A percentile compares a stretch with the other conserved stretches of the same genome.
Evolutionary conservation across 2,113 vertebrate genomes (phyloP).

Genomic region (Mobula birostris): DNA sequence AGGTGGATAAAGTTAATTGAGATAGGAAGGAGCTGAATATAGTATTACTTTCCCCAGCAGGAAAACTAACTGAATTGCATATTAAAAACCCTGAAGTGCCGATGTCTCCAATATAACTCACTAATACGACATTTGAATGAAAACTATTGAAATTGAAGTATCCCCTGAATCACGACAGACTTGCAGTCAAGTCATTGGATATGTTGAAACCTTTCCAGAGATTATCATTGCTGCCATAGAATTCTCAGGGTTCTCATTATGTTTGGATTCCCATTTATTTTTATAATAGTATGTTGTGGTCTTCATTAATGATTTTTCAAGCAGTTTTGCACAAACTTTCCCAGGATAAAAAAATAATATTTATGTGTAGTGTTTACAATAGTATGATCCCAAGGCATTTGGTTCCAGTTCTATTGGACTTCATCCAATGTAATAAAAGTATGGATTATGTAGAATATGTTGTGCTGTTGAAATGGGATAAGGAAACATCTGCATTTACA

Average conservation of each 20-base stretch:
- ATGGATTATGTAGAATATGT: not conserved
- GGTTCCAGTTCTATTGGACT: not conserved
- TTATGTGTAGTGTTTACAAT: not conserved
- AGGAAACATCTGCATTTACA: too few relatives aligned
- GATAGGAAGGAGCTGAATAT: not conserved
- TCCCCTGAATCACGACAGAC: not conserved
- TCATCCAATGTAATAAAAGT: not conserved
- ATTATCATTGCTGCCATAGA: not conserved
- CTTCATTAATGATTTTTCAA: not conserved
- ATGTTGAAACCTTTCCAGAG: not conserved
- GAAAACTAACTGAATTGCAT: not conserved
- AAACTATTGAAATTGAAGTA: not conserved
- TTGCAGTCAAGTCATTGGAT: not conserved
- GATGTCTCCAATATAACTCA: not conserved
- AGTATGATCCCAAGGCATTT: not conserved
- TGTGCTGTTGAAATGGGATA: not conserved
- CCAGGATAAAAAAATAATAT: constrained; percentile 3
- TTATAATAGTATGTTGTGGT: not conserved
- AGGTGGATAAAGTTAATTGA: not conserved
- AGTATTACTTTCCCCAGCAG: not conserved
- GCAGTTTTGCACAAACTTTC: not conserved
- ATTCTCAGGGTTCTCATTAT: not conserved
- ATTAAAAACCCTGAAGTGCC: not conserved
- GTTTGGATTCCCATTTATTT: not conserved
- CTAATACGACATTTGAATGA: not conserved